Base-by-base conservation (phyloP, 2,888 invertebrate species). In the Phengaris alcon region DNA sequence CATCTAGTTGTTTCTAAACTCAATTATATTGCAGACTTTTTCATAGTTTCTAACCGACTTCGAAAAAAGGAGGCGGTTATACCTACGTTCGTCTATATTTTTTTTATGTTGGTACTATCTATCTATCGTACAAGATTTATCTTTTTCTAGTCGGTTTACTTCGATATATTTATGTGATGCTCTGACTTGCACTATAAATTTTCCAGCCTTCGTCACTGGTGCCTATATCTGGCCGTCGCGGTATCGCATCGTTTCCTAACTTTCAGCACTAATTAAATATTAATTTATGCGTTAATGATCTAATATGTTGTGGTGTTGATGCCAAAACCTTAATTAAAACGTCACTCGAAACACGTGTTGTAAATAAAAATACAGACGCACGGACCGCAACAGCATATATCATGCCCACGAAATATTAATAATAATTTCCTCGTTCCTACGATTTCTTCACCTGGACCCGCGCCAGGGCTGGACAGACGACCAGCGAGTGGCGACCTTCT, bases 371-470 rank as follows among this genome's bases (percentile, higher is more conserved):
- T 70, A 68, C 35, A 35, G 15, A 72, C 72, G 72, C 54, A 52
- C 35, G 54, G 51, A 51, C 9, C 48, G 48, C 48, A 70, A 22
- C 9, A 70, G 52, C 52, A 44, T 52, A 35, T 13, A 54, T 72
- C 52, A 72, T 12, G 72, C 44, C 35, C 54, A 13, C 35, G 72
- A 54, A 35, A 35, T 64, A 9, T 64, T 10, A 9, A 48, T 69
- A 69, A 69, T 52, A 52, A 68, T 74, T 74, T 74, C 68, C 74
- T 74, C 22, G 68, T 52, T 68, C 44, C 68, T 68, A 9, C 73
- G 44, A 52, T 74, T 59, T 48, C 55, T 74, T 74, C 54, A 12
- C n/a, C 74, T 68, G 54, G 74, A 68, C 22, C 8, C 12, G 10
- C 10, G 72, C 72, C 72, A 74, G 74, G 72, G 52, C 48, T 22